phyloP scores from a whole-genome alignment of 2,888 invertebrate species.

The Agriopis aurantiaria region DNA sequence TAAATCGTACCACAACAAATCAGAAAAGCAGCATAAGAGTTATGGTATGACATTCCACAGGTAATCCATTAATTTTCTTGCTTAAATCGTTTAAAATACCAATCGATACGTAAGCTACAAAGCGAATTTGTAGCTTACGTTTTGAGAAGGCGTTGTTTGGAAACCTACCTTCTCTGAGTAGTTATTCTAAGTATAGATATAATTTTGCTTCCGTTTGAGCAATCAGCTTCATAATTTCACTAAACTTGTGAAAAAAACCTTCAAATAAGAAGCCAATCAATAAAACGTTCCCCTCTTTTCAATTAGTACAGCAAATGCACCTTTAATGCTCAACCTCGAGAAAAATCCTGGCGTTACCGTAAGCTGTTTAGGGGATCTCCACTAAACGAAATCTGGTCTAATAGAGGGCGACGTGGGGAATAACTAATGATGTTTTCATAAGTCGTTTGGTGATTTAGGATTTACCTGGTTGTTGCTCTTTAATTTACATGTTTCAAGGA shows the following conservation, averaged over 20 bases:
- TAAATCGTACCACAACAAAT: too few species aligned
- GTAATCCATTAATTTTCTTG: too few species aligned
- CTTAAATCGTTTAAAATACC: too few species aligned
- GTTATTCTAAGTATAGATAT: too few species aligned
- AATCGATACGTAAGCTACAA: too few species aligned
- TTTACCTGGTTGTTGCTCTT: constrained; percentile 7
- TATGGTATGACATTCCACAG: too few species aligned
- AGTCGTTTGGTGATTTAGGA: constrained; percentile 23
- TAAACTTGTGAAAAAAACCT: not conserved
- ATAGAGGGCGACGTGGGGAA: constrained; percentile 40
- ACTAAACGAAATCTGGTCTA: constrained; percentile 63
- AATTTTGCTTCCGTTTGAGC: too few species aligned
- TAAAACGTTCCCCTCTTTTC: constrained; percentile 70
- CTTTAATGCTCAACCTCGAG: constrained; percentile 71
- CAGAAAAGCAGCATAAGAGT: too few species aligned
- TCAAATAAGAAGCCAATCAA: constrained; percentile 62
- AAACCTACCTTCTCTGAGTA: too few species aligned
- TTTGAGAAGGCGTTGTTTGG: too few species aligned
- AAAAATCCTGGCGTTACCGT: constrained; percentile 73
- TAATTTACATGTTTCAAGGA: not conserved
- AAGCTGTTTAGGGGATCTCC: constrained; percentile 76
- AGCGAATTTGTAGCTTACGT: too few species aligned
- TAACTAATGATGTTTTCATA: constrained; percentile 49
- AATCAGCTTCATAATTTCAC: too few species aligned
- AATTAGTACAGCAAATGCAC: constrained; percentile 80